These are phyloP conservation scores for Furcula furcula DNA, from an alignment of 2,888 invertebrate genomes.

Conservation along the genomic window DNA sequence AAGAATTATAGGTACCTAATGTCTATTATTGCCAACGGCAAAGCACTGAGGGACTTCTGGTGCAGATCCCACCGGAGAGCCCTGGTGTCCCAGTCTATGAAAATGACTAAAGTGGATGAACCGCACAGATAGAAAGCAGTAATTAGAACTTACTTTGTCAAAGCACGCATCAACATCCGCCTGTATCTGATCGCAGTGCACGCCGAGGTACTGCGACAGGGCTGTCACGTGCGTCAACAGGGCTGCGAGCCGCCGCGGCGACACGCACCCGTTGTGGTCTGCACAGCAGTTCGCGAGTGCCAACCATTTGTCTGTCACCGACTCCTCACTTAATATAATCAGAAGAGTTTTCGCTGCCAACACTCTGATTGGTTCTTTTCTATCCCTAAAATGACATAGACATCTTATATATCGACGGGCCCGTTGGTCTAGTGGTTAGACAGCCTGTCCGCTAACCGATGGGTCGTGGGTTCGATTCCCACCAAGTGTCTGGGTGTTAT, in stretches of 20 bases:
- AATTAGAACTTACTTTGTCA: conserved; percentile 83
- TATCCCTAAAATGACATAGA: conserved; percentile 80
- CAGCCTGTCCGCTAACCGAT: too few relatives aligned
- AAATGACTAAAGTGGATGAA: too few relatives aligned
- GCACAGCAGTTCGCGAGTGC: conserved; percentile 87
- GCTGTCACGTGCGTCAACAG: conserved; percentile 84
- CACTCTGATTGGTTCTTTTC: conserved; percentile 84
- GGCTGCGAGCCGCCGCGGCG: conserved; percentile 82
- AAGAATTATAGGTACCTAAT: too few relatives aligned
- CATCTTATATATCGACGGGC: too few relatives aligned
- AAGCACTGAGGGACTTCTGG: too few relatives aligned
- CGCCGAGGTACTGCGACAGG: conserved; percentile 82
- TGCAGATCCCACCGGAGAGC: too few relatives aligned
- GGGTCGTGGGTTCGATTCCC: too few relatives aligned
- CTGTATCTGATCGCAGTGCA: conserved; percentile 83
- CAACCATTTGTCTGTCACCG: conserved; percentile 83
- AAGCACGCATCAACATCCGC: conserved; percentile 88
- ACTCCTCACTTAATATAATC: conserved; percentile 84
- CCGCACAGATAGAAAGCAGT: too few relatives aligned
- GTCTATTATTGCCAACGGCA: too few relatives aligned
- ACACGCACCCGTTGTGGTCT: conserved; percentile 89
- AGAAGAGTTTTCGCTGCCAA: conserved; percentile 86
- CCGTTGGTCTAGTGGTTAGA: too few relatives aligned
- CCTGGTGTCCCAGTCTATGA: too few relatives aligned
- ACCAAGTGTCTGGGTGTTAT: too few relatives aligned